phyloP scores from a whole-genome alignment of 2,797 vertebrate species.

The Malacoraja senta region DNA sequence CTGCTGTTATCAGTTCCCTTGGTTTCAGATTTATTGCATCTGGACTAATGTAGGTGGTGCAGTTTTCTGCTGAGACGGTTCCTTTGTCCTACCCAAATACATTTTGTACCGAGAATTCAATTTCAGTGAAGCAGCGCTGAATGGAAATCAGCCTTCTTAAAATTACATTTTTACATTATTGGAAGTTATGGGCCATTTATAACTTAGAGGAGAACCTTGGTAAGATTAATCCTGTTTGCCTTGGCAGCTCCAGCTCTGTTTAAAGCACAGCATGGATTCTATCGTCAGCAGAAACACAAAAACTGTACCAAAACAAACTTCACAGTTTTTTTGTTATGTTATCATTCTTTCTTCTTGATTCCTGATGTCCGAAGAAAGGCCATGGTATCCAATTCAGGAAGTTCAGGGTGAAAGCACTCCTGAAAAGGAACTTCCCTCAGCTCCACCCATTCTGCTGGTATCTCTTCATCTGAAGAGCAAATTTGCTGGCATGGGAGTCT shows the following conservation, averaged over 20 bases:
- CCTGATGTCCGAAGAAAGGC: background rate
- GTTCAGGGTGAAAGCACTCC: background rate
- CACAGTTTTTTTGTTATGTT: too few species aligned
- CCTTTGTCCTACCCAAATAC: conserved; percentile 9
- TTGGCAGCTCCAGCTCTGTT: background rate
- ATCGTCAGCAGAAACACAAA: background rate
- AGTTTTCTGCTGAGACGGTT: background rate
- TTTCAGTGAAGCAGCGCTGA: background rate
- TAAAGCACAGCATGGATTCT: background rate
- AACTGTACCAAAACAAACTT: background rate
- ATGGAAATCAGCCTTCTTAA: background rate
- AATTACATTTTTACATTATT: conserved; percentile 29
- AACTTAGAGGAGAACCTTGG: background rate
- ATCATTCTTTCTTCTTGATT: background rate
- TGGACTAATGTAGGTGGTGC: background rate
- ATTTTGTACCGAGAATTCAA: conserved; percentile 5
- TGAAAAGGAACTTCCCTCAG: background rate
- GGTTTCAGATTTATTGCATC: conserved; percentile 12
- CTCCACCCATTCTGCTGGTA: background rate
- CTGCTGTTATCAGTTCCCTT: background rate
- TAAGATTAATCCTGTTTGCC: conserved; percentile 4
- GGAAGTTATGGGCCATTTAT: conserved; percentile 30
- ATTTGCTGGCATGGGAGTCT: background rate
- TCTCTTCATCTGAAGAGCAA: background rate
- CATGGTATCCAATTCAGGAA: too few species aligned